Percentiles rank a stretch among this genome's conserved stretches.
These are phyloP conservation scores for Mizuhopecten yessoensis DNA, from an alignment of 1,140 invertebrate species.

Conservation along the genomic window DNA sequence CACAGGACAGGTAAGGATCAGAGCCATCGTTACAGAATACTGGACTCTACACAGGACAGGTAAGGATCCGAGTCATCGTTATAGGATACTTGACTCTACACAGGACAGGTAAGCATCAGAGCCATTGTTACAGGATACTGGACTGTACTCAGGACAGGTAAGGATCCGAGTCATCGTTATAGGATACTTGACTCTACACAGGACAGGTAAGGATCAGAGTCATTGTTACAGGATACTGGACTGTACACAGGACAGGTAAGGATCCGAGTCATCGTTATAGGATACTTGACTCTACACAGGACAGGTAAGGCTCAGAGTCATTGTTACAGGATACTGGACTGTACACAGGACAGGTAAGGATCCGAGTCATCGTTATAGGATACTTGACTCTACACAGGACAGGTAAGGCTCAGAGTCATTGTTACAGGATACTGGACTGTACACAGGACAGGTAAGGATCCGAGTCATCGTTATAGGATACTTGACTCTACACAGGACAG, in stretches of 20 bases:
- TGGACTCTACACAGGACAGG: constrained; percentile 83
- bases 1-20: constrained; percentile 81
- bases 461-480: too few relatives aligned
- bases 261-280: too few relatives aligned
- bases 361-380: too few relatives aligned
- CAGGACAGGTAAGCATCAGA: constrained; percentile 83
- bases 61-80: too few relatives aligned
- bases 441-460: constrained; percentile 82
- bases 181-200: constrained; percentile 83
- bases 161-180: too few relatives aligned
- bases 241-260: constrained; percentile 83
- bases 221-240: constrained; percentile 84
- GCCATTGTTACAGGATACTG: constrained; percentile 84
- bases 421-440: constrained; percentile 84
- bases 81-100: constrained; percentile 83
- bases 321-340: constrained; percentile 84
- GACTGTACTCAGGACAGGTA: constrained; percentile 83
- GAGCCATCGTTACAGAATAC: constrained; percentile 84
- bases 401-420: too few relatives aligned
- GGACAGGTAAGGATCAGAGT: constrained; percentile 83
- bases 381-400: constrained; percentile 83
- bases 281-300: constrained; percentile 83
- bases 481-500: constrained; percentile 83
- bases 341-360: constrained; percentile 82
- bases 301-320: too few relatives aligned